Conservation (phyloP, 2,113 vertebrate genomes). For the Paracanthobrama guichenoti region DNA sequence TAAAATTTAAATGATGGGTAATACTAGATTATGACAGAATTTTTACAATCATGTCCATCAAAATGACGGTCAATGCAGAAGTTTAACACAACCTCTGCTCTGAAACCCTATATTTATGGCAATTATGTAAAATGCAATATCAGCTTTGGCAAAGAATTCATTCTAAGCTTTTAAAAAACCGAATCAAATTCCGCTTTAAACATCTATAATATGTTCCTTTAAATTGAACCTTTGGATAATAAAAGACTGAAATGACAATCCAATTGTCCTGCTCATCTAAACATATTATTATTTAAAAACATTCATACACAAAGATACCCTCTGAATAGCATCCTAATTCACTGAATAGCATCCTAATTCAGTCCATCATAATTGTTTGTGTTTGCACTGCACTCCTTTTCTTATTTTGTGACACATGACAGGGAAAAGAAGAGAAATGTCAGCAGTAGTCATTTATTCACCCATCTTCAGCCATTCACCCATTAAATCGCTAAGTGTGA, state of each 20-base stretch:
- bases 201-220: background rate
- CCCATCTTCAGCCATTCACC: background rate
- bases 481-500: background rate
- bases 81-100: no score
- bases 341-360: background rate
- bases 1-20: no score
- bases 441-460: constrained; percentile 3
- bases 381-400: background rate
- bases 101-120: no score
- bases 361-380: constrained; percentile 2
- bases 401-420: background rate
- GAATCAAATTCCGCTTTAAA: background rate
- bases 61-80: no score
- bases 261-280: background rate
- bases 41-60: no score
- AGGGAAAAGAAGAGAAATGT: constrained; percentile 11
- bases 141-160: background rate
- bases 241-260: background rate
- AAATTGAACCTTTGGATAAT: background rate
- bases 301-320: background rate
- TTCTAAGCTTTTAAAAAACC: background rate
- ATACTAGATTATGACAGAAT: no score
- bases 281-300: background rate
- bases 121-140: background rate
- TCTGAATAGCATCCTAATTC: constrained; percentile 2